A percentile compares a stretch with the other conserved stretches of the same genome.
These are phyloP conservation scores for Schizopygopsis pylzovi DNA, from an alignment of 2,797 vertebrate genomes.

Conservation along the genomic window DNA sequence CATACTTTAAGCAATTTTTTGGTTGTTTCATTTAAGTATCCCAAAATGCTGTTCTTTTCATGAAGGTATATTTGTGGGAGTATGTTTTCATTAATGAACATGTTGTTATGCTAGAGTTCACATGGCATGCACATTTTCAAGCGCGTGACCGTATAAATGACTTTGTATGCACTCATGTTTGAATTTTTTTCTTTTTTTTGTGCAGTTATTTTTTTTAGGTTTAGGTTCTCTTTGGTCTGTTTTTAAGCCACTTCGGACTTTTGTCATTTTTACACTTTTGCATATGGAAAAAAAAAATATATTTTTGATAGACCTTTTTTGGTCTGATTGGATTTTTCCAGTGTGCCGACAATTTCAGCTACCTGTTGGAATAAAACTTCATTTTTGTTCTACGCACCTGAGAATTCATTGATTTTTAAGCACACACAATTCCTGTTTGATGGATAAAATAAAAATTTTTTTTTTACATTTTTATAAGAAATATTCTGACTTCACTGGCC, in stretches of 20 bases:
- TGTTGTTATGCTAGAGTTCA: background rate
- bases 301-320: no score
- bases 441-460: no score
- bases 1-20: background rate
- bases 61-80: background rate
- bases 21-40: background rate
- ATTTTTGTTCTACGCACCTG: no score
- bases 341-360: no score
- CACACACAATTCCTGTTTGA: no score
- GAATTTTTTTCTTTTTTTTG: background rate
- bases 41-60: background rate
- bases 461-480: no score
- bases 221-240: no score
- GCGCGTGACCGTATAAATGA: background rate
- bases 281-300: background rate
- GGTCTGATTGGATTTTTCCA: no score
- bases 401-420: no score
- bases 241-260: no score
- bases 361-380: no score
- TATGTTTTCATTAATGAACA: background rate
- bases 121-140: background rate
- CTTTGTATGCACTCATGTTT: background rate
- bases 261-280: background rate
- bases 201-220: background rate
- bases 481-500: background rate